phyloP scores from a whole-genome alignment of 2,113 vertebrate species.

The mouse (Mus musculus) region GRCm39 chr2:99897001-99897500 shows the following conservation, averaged over 20 bases:
- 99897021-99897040: not conserved
- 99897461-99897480: not conserved
- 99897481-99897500: not conserved
- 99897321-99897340: not conserved
- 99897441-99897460: not conserved
- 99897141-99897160: not conserved
- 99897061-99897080: not conserved
- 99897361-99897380: not conserved
- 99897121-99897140: not conserved
- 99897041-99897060: not conserved
- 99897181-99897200: not conserved
- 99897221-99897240: not conserved
- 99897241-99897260: not conserved
- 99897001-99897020: too few species aligned
- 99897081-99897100: not conserved
- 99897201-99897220: not conserved
- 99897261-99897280: not conserved
- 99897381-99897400: not conserved
- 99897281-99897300: not conserved
- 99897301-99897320: not conserved
- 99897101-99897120: not conserved
- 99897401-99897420: not conserved
- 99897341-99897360: not conserved
- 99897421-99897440: not conserved
- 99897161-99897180: constrained; percentile 1